Percentiles rank a stretch among this genome's conserved stretches.
Conservation (phyloP, 2,113 vertebrate species). For the Grus americana region DNA sequence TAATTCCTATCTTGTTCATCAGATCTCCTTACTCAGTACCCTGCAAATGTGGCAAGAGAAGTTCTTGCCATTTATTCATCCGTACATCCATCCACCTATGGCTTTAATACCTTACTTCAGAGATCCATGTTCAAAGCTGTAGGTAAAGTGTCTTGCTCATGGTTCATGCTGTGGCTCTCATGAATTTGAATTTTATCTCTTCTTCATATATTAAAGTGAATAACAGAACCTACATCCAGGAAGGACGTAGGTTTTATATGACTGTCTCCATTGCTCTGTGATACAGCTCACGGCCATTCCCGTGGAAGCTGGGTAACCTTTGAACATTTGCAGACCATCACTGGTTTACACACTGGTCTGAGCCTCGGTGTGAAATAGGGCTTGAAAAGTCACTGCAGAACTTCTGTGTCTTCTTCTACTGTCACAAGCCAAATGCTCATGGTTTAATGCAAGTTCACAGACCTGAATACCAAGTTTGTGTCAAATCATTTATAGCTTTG, state of each 20-base stretch:
- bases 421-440: not conserved
- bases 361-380: not conserved
- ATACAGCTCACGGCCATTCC: not conserved
- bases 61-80: not conserved
- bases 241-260: not conserved
- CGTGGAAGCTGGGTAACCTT: not conserved
- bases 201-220: not conserved
- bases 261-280: not conserved
- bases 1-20: not conserved
- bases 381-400: not conserved
- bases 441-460: not conserved
- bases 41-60: not conserved
- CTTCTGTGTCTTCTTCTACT: not conserved
- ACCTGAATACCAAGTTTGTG: not conserved
- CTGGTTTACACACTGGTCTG: not conserved
- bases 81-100: too few relatives aligned
- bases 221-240: not conserved
- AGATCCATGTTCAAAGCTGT: not conserved
- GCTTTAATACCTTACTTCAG: not conserved
- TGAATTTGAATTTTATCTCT: not conserved
- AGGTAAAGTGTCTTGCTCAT: not conserved
- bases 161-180: not conserved
- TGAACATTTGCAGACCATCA: not conserved
- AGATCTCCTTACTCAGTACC: not conserved
- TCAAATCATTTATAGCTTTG: not conserved